Percentiles rank a stretch among this genome's conserved stretches.
These are phyloP conservation scores for Anabacerthia variegaticeps DNA, from an alignment of 2,797 vertebrate genomes.

Conservation along the genomic window DNA sequence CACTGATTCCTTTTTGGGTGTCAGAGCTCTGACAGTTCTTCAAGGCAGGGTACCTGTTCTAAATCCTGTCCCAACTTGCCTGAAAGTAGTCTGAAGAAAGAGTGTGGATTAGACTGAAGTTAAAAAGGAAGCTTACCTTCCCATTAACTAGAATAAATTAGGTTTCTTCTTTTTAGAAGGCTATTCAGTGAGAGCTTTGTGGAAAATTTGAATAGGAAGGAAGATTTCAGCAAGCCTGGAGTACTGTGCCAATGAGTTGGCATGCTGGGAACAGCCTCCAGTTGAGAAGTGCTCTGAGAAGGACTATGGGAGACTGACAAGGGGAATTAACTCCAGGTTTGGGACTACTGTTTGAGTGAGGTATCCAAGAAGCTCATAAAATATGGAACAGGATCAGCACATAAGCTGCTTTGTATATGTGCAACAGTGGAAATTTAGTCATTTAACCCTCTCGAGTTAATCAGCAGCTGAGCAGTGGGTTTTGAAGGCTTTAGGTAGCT, in stretches of 20 bases:
- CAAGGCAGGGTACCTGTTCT: neutral
- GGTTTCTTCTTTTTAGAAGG: neutral
- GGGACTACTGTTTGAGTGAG: neutral
- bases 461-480: conserved; percentile 44
- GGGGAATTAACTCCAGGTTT: conserved; percentile 40
- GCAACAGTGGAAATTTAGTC: conserved; percentile 51
- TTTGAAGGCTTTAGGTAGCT: conserved; percentile 44
- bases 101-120: neutral
- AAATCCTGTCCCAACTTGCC: neutral
- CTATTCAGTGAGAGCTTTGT: conserved; percentile 17
- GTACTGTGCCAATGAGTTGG: neutral
- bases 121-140: neutral
- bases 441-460: conserved; percentile 57
- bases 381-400: conserved; percentile 60
- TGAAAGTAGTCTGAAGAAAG: neutral
- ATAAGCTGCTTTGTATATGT: conserved; percentile 52
- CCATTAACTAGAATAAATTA: neutral
- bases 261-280: neutral
- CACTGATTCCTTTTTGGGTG: accelerated
- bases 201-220: conserved; percentile 6
- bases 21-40: neutral
- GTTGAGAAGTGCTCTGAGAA: neutral
- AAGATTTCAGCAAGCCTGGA: neutral
- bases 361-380: conserved; percentile 52
- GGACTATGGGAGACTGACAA: conserved; percentile 26